Evolutionary conservation across 2,113 vertebrate genomes (phyloP).

Genomic region (Lichenostomus cassidix): DNA sequence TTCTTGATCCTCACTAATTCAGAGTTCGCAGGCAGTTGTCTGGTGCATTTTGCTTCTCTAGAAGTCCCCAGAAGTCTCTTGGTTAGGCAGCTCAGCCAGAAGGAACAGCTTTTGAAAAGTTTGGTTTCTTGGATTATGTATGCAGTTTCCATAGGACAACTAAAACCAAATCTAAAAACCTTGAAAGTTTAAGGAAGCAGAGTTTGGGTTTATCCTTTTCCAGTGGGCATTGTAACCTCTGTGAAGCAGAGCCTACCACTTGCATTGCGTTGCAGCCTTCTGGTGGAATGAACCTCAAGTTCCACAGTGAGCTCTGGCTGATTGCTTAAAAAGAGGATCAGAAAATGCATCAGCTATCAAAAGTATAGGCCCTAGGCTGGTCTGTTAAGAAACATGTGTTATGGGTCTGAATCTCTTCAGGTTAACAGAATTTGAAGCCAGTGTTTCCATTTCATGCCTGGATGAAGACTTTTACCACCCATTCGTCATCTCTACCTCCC

Average conservation of each 20-base stretch:
- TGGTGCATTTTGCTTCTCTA: not conserved
- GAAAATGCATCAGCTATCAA: not conserved
- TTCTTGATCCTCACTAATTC: not conserved
- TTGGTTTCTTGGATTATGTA: not conserved
- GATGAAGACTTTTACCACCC: not conserved
- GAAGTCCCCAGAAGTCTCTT: not conserved
- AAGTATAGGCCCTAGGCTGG: not conserved
- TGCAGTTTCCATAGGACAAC: not conserved
- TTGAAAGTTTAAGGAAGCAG: not conserved
- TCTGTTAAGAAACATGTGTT: not conserved
- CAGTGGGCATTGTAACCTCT: not conserved
- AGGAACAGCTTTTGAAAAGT: not conserved
- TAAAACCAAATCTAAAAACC: fast-evolving
- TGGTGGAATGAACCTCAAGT: not conserved
- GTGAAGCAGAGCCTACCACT: fast-evolving
- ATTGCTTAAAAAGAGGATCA: not conserved
- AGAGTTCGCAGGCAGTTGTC: not conserved
- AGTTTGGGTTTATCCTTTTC: not conserved
- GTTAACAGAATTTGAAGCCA: not conserved
- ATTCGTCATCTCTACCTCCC: not conserved
- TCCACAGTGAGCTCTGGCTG: not conserved
- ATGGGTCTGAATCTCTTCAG: not conserved
- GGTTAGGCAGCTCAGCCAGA: not conserved
- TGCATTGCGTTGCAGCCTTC: not conserved
- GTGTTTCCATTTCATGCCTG: not conserved